phyloP scores from a whole-genome alignment of 2,797 vertebrate species.

The Hypotaenidia philippensis region DNA sequence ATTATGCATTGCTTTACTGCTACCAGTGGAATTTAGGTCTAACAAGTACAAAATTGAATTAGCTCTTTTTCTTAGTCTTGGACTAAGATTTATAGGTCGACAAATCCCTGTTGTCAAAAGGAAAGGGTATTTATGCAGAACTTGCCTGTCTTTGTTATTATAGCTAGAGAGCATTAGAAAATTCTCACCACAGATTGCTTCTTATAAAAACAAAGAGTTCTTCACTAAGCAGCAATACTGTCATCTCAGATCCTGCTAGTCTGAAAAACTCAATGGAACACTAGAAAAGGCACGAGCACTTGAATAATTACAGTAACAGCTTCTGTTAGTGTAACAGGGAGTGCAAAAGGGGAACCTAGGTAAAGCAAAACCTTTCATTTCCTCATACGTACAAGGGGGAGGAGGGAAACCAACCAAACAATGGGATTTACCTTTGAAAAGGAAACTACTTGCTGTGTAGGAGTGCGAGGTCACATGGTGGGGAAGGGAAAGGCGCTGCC shows the following conservation, averaged over 20 bases:
- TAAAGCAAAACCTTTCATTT: rapidly evolving
- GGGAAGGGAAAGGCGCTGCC: neutral
- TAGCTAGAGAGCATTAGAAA: neutral
- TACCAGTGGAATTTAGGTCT: neutral
- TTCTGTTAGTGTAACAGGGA: neutral
- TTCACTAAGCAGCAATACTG: neutral
- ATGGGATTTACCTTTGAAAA: neutral
- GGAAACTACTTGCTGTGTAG: neutral
- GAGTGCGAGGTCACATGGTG: constrained; percentile 28
- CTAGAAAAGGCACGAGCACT: neutral
- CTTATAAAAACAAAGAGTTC: neutral
- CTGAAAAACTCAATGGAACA: neutral
- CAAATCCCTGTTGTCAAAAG: neutral
- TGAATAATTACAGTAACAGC: rapidly evolving
- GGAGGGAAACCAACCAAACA: too few species aligned
- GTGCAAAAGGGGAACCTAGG: rapidly evolving
- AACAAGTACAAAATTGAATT: neutral
- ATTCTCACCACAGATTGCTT: neutral
- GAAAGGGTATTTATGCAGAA: neutral
- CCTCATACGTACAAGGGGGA: rapidly evolving
- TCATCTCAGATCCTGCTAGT: neutral
- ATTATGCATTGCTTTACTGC: neutral
- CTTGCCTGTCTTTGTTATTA: neutral
- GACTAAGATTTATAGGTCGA: constrained; percentile 16
- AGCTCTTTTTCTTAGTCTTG: neutral